These are phyloP conservation scores for Odontamblyopus lacepedii DNA, from an alignment of 2,797 vertebrate genomes.

Conservation along the genomic window DNA sequence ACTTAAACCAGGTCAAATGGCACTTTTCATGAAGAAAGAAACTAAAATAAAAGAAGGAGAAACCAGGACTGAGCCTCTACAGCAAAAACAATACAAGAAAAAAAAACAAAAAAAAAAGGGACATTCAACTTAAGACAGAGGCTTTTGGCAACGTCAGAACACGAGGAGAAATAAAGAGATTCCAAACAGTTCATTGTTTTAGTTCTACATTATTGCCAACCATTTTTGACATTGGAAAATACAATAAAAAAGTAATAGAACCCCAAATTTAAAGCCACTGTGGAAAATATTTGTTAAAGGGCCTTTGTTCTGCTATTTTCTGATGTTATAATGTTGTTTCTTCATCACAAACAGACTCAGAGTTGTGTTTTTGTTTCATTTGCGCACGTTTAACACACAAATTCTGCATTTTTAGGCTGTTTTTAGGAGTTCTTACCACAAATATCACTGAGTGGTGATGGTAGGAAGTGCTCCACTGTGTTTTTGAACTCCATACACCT, in stretches of 20 bases:
- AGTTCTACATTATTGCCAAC: neutral
- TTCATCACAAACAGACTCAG: too few species aligned
- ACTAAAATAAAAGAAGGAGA: neutral
- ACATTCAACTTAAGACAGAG: slow-evolving; percentile 6
- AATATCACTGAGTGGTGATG: too few species aligned
- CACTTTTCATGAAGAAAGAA: slow-evolving; percentile 39
- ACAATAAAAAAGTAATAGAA: neutral
- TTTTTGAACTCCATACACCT: too few species aligned
- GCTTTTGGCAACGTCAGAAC: neutral
- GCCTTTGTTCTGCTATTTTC: too few species aligned
- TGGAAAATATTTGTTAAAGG: neutral
- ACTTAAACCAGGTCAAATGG: slow-evolving; percentile 46
- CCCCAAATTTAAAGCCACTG: neutral
- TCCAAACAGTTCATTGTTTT: neutral
- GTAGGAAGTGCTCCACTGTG: too few species aligned
- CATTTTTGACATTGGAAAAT: neutral
- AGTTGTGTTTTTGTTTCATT: too few species aligned
- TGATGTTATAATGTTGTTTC: too few species aligned
- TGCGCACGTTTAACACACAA: too few species aligned
- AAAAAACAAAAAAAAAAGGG: neutral
- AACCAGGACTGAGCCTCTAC: slow-evolving; percentile 8
- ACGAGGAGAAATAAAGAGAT: neutral
- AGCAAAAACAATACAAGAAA: neutral
- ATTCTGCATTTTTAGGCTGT: too few species aligned
- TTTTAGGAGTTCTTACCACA: too few species aligned